A percentile compares a stretch with the other conserved stretches of the same genome.
Evolutionary conservation across 2,113 vertebrate genomes (phyloP).

Genomic region (Microcebus tavaratra): DNA sequence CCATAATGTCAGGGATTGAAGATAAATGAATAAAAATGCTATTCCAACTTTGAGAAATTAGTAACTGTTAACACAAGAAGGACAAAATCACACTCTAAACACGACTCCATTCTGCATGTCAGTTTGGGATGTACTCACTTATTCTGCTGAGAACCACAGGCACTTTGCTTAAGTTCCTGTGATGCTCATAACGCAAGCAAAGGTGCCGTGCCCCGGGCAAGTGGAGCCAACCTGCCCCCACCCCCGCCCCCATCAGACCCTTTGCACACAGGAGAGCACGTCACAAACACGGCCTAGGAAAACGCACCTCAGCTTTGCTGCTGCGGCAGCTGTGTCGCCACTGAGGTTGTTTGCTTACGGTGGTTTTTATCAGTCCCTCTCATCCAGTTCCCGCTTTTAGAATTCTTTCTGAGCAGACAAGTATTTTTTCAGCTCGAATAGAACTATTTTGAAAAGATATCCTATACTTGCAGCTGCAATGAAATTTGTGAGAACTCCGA

Average conservation of each 20-base stretch:
- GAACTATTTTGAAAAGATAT: not conserved
- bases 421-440: not conserved
- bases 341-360: rapidly evolving
- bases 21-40: not conserved
- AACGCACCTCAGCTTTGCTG: not conserved
- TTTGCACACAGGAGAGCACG: rapidly evolving
- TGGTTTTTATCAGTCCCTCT: not conserved
- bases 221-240: not conserved
- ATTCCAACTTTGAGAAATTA: not conserved
- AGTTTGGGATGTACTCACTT: rapidly evolving
- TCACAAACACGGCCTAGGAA: not conserved
- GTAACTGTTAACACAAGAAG: not conserved
- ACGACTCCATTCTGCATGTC: rapidly evolving
- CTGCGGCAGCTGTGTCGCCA: rapidly evolving
- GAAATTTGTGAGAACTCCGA: not conserved
- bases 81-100: not conserved
- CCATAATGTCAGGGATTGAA: not conserved
- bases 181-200: not conserved
- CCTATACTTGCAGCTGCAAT: not conserved
- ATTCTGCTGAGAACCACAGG: rapidly evolving
- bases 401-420: not conserved
- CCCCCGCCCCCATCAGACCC: too few relatives aligned
- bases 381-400: not conserved
- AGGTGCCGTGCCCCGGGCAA: not conserved
- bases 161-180: too few relatives aligned